Percentiles rank a stretch among this genome's conserved stretches.
phyloP scores from a whole-genome alignment of 1,140 invertebrate species.

The Charaxes varanes region DNA sequence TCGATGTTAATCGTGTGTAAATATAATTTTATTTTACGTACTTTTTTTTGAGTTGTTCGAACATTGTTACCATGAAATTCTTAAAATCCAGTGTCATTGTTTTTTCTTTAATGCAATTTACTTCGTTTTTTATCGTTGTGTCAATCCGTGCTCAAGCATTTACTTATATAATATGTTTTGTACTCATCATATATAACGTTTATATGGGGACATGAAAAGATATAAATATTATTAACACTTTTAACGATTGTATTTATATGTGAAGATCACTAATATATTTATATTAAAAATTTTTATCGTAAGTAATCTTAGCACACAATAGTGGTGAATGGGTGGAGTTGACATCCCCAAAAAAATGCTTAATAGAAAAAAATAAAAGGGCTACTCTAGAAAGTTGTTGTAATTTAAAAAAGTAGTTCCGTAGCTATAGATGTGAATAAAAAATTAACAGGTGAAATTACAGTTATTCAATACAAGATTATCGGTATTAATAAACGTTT shows the following conservation, averaged over 20 bases:
- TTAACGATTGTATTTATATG: conserved; percentile 4
- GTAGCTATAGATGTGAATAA: conserved; percentile 3
- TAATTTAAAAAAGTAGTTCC: conserved; percentile 9
- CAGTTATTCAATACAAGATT: neutral
- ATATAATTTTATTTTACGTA: conserved; percentile 30
- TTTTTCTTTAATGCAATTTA: conserved; percentile 23
- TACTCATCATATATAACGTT: conserved; percentile 1
- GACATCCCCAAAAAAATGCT: conserved; percentile 9
- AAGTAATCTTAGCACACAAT: conserved; percentile 4
- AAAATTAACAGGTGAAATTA: conserved; percentile 5
- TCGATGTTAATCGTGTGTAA: conserved; percentile 24
- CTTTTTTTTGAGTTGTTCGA: too few species aligned
- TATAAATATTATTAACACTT: conserved; percentile 9
- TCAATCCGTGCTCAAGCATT: conserved; percentile 16
- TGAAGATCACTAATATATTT: conserved; percentile 11
- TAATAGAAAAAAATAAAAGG: conserved; percentile 7
- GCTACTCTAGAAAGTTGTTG: conserved; percentile 6
- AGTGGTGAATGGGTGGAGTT: conserved; percentile 7
- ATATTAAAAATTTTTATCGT: conserved; percentile 10
- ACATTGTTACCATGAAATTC: conserved; percentile 43
- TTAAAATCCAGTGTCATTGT: conserved; percentile 37
- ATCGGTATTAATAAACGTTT: conserved; percentile 1
- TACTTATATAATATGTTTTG: conserved; percentile 9
- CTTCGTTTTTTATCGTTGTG: conserved; percentile 12
- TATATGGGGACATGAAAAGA: neutral